Evolutionary conservation across 2,888 invertebrate genomes (phyloP), one percentile per base, ranked within the genome.

Genomic region (Lepidochitona cinerea): DNA sequence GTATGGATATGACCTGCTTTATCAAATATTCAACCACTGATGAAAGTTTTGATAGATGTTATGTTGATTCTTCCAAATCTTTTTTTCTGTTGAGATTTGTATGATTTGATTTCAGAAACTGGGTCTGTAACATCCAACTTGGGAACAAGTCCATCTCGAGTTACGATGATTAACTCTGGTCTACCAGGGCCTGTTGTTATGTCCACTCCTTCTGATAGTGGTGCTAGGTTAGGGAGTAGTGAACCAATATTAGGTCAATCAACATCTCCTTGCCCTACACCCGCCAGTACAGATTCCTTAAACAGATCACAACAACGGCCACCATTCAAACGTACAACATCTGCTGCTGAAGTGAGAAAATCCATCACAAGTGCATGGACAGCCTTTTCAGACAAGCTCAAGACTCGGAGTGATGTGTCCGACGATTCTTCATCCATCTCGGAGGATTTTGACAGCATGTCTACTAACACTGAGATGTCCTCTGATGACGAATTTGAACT

Each of bases 401-500:
- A 87, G 71, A 82, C 85, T 59, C 86, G 83, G 35, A 79, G 83
- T 35, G 83, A 83, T 41, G 53, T 73, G 12, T 80, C 79, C 23
- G 84, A 86, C 54, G 87, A 87, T 68, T 76, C 72, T 26, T 72
- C 74, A n/a, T 41, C 71, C 12, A 23, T 36, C 9, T 75, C 77
- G 85, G 95, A 95, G 75, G 93, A 94, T 70, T 95, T 95, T 85
- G 95, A 95, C 86, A 94, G 94, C 0, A 91, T 94, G 79, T 95
- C 95, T 0, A 93, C 95, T 83, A 93, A 94, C 82, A 96, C 96
- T 81, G 96, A 96, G 77, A 94, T 94, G 41, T 96, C 95, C 81
- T 96, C 96, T 0, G 97, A 97, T 91, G 96, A 96, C 79, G 94
- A 95, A 82, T 96, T 94, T 88, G 94, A 96, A n/a, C 93, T 95